These are phyloP conservation scores for Pelmatolapia mariae DNA, from an alignment of 2,113 vertebrate species.

Conservation along the genomic window DNA sequence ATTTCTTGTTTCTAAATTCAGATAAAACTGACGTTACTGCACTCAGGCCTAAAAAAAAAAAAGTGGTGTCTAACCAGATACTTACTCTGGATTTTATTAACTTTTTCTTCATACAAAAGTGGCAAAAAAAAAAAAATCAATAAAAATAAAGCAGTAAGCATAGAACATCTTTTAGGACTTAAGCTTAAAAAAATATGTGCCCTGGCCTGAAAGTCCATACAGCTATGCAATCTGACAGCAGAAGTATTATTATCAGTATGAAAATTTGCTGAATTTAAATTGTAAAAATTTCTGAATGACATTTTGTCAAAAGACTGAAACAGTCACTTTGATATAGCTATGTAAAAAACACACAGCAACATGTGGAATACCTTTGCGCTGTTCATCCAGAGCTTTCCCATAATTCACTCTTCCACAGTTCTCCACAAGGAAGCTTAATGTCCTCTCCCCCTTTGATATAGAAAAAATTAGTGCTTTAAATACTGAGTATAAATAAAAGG, in stretches of 20 bases:
- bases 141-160: not conserved
- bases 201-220: not conserved
- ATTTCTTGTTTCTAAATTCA: not conserved
- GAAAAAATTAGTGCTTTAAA: not conserved
- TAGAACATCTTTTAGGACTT: not conserved
- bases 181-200: not conserved
- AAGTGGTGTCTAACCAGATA: not conserved
- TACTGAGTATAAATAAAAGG: not conserved
- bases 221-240: not conserved
- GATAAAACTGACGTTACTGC: not conserved
- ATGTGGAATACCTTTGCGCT: conserved; percentile 81
- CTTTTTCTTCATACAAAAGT: not conserved
- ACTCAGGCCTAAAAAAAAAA: not conserved
- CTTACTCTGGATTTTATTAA: not conserved
- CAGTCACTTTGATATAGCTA: not conserved
- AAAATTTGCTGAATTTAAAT: not conserved
- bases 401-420: conserved; percentile 91
- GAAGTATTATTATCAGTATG: not conserved
- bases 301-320: not conserved
- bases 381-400: conserved; percentile 78
- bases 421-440: conserved; percentile 83
- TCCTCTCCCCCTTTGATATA: conserved; percentile 70
- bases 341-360: not conserved
- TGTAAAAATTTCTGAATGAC: not conserved
- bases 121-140: not conserved